phyloP scores from a whole-genome alignment of 2,797 vertebrate genomes.

The Astyanax mexicanus region DNA sequence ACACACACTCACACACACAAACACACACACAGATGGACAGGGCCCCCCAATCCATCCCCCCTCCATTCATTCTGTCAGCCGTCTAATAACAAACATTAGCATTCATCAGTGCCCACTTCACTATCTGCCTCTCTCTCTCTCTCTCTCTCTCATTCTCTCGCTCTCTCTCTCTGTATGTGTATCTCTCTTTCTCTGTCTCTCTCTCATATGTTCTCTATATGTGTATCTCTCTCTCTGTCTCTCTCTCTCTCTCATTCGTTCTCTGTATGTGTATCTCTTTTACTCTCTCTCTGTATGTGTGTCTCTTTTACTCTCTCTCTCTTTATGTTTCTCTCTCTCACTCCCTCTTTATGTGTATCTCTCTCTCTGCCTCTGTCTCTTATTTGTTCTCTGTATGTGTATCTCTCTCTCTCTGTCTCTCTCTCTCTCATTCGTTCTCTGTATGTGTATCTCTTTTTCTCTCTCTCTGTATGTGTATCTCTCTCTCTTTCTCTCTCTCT shows the following conservation, averaged over 20 bases:
- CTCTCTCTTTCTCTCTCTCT: slow-evolving; percentile 12
- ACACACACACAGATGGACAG: no score
- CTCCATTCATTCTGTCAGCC: slow-evolving; percentile 14
- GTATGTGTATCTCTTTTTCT: no score
- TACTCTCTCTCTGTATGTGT: no score
- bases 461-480: no score
- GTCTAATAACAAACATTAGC: slow-evolving; percentile 40
- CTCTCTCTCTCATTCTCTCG: slow-evolving; percentile 1
- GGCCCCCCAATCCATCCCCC: no score
- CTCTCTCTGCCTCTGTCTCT: background rate
- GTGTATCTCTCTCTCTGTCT: slow-evolving; percentile 8
- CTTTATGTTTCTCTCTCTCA: background rate
- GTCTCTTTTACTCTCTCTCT: slow-evolving; percentile 9
- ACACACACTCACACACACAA: background rate
- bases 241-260: slow-evolving; percentile 3
- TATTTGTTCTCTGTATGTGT: no score
- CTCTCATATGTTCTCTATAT: no score
- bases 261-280: no score
- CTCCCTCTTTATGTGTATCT: no score
- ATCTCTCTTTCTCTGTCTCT: no score
- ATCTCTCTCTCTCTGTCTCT: slow-evolving; percentile 7
- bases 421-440: no score
- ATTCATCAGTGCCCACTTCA: slow-evolving; percentile 21
- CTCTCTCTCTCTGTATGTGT: no score
- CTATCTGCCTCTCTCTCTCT: background rate